Percentiles rank a stretch among this genome's conserved stretches.
phyloP scores from a whole-genome alignment of 2,888 invertebrate genomes.

The Eupeodes latifasciatus region DNA sequence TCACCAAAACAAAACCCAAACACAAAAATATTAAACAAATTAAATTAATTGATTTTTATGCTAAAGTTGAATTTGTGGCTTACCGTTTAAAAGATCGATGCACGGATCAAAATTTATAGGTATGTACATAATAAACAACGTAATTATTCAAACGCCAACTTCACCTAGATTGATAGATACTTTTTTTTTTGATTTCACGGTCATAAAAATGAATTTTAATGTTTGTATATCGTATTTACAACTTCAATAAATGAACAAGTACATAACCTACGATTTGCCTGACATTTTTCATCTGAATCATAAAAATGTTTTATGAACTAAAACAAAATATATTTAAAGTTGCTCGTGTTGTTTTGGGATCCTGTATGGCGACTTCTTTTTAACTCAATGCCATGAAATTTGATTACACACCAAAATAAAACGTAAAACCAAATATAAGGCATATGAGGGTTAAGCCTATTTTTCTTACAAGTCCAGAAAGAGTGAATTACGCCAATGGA shows the following conservation, averaged over 20 bases:
- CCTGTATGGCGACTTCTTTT: slow-evolving; percentile 46
- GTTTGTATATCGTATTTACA: not conserved
- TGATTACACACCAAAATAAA: slow-evolving; percentile 39
- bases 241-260: not conserved
- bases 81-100: slow-evolving; percentile 24
- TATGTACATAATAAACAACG: not conserved
- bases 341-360: not conserved
- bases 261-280: not conserved
- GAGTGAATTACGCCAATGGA: not conserved
- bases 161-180: not conserved
- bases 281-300: slow-evolving; percentile 47
- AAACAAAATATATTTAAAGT: not conserved
- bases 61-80: not conserved
- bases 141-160: slow-evolving; percentile 2
- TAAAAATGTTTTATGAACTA: not conserved
- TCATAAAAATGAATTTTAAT: not conserved
- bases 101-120: slow-evolving; percentile 3
- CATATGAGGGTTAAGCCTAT: slow-evolving; percentile 10
- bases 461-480: not conserved
- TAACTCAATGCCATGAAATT: slow-evolving; percentile 52
- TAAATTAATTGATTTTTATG: slow-evolving; percentile 10
- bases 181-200: slow-evolving; percentile 14
- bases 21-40: not conserved
- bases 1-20: not conserved
- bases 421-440: not conserved